Conservation (phyloP, 1,140 invertebrate genomes). For the Neomicropteryx cornuta region DNA sequence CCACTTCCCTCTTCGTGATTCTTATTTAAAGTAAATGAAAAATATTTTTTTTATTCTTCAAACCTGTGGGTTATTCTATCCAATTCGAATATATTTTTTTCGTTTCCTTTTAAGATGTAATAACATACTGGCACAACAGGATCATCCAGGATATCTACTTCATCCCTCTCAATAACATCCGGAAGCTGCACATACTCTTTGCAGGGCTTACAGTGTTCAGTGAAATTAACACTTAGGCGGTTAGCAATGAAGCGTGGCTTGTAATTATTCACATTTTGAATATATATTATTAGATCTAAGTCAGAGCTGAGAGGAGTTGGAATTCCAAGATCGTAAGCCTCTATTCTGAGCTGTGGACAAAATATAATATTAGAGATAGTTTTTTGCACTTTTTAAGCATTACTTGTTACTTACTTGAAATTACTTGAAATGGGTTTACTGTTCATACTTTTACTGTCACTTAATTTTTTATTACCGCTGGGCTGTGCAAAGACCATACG, state of each 20-base stretch:
- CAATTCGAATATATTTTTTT: slow-evolving; percentile 57
- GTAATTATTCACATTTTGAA: slow-evolving; percentile 81
- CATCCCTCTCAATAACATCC: slow-evolving; percentile 74
- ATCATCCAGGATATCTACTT: slow-evolving; percentile 68
- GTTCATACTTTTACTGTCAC: no score
- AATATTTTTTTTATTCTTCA: slow-evolving; percentile 20
- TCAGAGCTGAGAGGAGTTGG: slow-evolving; percentile 79
- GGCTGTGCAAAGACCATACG: no score
- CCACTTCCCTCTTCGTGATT: no score
- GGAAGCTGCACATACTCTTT: slow-evolving; percentile 59
- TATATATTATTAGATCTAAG: slow-evolving; percentile 80
- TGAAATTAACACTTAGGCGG: slow-evolving; percentile 62
- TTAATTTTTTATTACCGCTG: no score
- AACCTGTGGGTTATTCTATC: slow-evolving; percentile 63
- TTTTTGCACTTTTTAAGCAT: no score
- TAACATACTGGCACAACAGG: slow-evolving; percentile 73
- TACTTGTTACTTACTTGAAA: no score
- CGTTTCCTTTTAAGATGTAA: slow-evolving; percentile 74
- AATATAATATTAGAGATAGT: slow-evolving; percentile 12
- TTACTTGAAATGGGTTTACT: no score
- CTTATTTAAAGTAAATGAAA: no score
- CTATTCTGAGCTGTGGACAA: slow-evolving; percentile 63
- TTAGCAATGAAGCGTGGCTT: slow-evolving; percentile 77
- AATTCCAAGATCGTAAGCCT: slow-evolving; percentile 78
- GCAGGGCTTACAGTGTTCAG: slow-evolving; percentile 64